Base-by-base conservation (phyloP, 2,888 invertebrate genomes). In the Calliopum simillimum region DNA sequence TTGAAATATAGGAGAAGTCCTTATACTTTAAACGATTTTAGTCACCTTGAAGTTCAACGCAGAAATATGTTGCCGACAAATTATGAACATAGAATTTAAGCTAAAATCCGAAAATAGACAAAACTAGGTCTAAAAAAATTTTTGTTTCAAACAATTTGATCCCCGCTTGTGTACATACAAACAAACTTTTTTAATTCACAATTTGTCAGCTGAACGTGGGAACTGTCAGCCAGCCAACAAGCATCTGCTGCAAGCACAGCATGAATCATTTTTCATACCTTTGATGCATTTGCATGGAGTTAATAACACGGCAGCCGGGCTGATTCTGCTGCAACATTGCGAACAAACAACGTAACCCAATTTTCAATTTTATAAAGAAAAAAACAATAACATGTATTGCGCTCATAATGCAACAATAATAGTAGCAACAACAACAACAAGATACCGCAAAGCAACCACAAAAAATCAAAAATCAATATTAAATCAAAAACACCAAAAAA, bases 301-400 rank as follows among this genome's bases (percentile, higher is more conserved):
- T 53, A 53, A 53, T 53, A 53, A 53, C 53, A 53, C n/a, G n/a
- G 53, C 53, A 53, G 53, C 53, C 21, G 53, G 21, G 19, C 33
- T 33, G 33, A n/a, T n/a, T n/a, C n/a, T n/a, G 14, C 51, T 13
- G 53, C 53, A 53, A 14, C 53, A 23, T 53, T 53, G 33, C 5
- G 19, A 23, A 21, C 53, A 53, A 33, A 33, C 33, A 53, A 53
- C 14, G 13, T 21, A 53, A 53, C 53, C 53, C 13, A 53, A 53
- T 53, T 53, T 14, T 21, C 16, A 23, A n/a, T 21, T 53, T 21
- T 21, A 53, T 12, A 51, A 19, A 19, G 12, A 51, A 51, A 49
- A 51, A 12, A 61, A 61, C 61, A 43, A 61, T 46, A 61, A 61
- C 61, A 61, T 61, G 61, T 23, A 61, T 61, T 44, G 46, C 8